Percentiles rank a stretch among this genome's conserved stretches.
Conservation (phyloP, 2,888 invertebrate species). For the Limenitis camilla region DNA sequence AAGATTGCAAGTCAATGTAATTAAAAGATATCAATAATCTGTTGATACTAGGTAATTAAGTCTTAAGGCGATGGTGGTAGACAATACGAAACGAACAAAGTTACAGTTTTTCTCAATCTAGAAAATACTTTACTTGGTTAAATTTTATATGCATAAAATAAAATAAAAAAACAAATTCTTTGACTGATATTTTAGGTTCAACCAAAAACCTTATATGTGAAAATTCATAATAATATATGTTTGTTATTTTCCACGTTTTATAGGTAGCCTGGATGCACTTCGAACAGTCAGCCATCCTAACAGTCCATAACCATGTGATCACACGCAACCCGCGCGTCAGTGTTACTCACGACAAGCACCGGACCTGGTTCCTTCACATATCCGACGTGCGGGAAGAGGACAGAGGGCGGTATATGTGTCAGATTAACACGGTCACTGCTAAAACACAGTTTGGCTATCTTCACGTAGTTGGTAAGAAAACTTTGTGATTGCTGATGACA, state of each 20-base stretch:
- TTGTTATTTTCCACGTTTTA: constrained; percentile 32
- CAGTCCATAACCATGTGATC: constrained; percentile 95
- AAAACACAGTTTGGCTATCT: constrained; percentile 95
- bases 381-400: constrained; percentile 93
- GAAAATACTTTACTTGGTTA: no score
- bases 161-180: background rate
- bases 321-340: constrained; percentile 93
- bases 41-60: no score
- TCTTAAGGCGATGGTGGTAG: no score
- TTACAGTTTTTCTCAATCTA: no score
- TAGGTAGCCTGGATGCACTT: constrained; percentile 98
- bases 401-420: constrained; percentile 94
- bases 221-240: background rate
- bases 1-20: no score
- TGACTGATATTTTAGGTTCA: background rate
- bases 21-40: no score
- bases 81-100: no score
- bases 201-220: no score
- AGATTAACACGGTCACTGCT: constrained; percentile 93
- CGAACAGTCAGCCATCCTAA: constrained; percentile 93
- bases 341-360: constrained; percentile 93
- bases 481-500: background rate
- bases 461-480: constrained; percentile 90
- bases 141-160: background rate
- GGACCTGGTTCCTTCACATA: constrained; percentile 95